Evolutionary conservation across 2,113 vertebrate genomes (phyloP), one percentile per base, ranked within the genome.

Genomic region (Zingel zingel): DNA sequence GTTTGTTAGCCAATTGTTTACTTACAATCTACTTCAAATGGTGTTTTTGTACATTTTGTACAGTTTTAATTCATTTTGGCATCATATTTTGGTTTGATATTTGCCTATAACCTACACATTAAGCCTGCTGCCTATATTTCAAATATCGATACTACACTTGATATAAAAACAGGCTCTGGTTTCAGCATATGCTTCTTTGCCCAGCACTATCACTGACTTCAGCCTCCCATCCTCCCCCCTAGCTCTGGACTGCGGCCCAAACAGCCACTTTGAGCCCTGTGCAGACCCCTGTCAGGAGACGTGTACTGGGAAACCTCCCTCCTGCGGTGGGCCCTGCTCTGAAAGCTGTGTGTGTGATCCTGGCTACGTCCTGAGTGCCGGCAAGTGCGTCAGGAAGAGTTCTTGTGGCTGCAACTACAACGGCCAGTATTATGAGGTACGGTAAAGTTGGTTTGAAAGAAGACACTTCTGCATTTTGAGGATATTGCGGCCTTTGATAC

Each of bases 301-400:
- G 1, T 96, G 95, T 66, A 21, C 58, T 47, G 36, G 81, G 39
- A 84, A 68, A 27, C 66, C 83, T 53, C 53, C 93, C 1, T 87
- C 89, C 33, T 96, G 96, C 25, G 45, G 53, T n/a, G 93, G 92
- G 1, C 84, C 93, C 16, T 95, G 94, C 85, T 88, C 89, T 30
- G 95, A 95, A 86, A 91, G 68, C 5, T 96, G 96, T 78, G 90
- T 94, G 79, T 96, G 96, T 73, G 77, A 96, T 77, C 69, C 92
- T 9, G 94, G 95, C 64, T 96, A 92, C 14, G 79, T 96, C 27
- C 92, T 95, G 69, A 96, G 95, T 74, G 92, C 94, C n/a, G 92
- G 83, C 21, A 89, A 91, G 64, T 96, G 96, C 39, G 91, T 96
- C 18, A 81, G 79, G 57, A 73, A 85, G 23, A 87, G 27, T 16